These are phyloP conservation scores for Tenthredo mesomela DNA, from an alignment of 2,888 invertebrate genomes.

Conservation along the genomic window DNA sequence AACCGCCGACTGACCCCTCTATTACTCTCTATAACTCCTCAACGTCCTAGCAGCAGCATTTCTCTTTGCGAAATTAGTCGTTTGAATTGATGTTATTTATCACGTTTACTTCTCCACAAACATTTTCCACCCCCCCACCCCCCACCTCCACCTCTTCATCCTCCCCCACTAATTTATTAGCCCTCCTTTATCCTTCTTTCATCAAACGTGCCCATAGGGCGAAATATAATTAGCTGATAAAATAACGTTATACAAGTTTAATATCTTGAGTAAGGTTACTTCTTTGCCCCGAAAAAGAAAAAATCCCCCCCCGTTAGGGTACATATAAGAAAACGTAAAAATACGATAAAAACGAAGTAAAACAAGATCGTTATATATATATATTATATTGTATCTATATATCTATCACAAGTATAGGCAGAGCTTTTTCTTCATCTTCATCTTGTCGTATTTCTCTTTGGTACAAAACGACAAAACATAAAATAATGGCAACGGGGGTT, in stretches of 20 bases:
- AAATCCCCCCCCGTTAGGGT: too few relatives aligned
- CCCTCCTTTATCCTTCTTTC: background rate
- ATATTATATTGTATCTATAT: background rate
- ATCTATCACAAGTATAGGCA: too few relatives aligned
- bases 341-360: background rate
- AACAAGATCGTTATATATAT: slow-evolving; percentile 6
- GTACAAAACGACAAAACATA: too few relatives aligned
- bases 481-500: too few relatives aligned
- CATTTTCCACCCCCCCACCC: too few relatives aligned
- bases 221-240: slow-evolving; percentile 15
- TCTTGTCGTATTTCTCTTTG: background rate
- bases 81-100: slow-evolving; percentile 41
- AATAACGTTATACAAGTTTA: slow-evolving; percentile 1
- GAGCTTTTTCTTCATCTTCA: too few relatives aligned
- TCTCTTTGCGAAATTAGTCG: slow-evolving; percentile 51
- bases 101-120: background rate
- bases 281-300: background rate
- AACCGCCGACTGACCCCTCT: slow-evolving; percentile 42
- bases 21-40: slow-evolving; percentile 33
- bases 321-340: background rate
- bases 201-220: background rate
- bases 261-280: slow-evolving; percentile 1
- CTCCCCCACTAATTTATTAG: background rate
- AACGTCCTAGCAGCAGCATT: slow-evolving; percentile 31
- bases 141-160: background rate